Evolutionary conservation across 2,888 invertebrate species (phyloP).

Genomic region (Metacarcinus magister): DNA sequence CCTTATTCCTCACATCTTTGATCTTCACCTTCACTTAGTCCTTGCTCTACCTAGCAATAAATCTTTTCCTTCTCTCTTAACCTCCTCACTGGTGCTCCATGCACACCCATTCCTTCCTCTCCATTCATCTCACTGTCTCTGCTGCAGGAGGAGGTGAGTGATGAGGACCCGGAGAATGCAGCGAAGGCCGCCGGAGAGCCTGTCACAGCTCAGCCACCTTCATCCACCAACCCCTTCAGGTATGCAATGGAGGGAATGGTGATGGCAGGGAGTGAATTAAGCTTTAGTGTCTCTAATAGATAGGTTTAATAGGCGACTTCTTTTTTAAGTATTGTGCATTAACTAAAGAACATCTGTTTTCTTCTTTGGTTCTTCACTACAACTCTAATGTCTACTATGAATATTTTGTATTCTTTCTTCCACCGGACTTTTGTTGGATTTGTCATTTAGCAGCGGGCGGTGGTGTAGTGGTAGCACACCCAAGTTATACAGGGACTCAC

Average conservation of each 20-base stretch:
- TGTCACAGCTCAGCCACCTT: constrained; percentile 71
- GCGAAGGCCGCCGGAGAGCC: constrained; percentile 54
- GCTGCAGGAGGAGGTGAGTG: constrained; percentile 66
- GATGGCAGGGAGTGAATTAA: neutral
- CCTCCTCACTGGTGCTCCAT: neutral
- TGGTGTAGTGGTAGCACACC: too few relatives aligned
- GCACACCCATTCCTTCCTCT: neutral
- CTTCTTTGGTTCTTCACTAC: neutral
- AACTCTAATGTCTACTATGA: neutral
- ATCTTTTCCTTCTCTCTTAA: neutral
- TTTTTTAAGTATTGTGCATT: neutral
- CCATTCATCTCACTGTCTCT: neutral
- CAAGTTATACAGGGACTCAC: too few relatives aligned
- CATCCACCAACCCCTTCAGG: constrained; percentile 78
- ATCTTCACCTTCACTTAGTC: neutral
- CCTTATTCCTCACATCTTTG: neutral
- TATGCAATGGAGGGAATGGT: neutral
- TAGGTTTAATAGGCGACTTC: neutral
- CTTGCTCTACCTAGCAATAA: neutral
- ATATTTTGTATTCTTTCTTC: neutral
- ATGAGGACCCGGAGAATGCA: constrained; percentile 71
- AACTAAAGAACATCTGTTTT: neutral
- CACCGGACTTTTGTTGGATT: too few relatives aligned
- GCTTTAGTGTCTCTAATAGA: neutral
- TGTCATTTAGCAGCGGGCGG: too few relatives aligned